Evolutionary conservation across 2,113 vertebrate species (phyloP).

Genomic region (Trinectes maculatus): DNA sequence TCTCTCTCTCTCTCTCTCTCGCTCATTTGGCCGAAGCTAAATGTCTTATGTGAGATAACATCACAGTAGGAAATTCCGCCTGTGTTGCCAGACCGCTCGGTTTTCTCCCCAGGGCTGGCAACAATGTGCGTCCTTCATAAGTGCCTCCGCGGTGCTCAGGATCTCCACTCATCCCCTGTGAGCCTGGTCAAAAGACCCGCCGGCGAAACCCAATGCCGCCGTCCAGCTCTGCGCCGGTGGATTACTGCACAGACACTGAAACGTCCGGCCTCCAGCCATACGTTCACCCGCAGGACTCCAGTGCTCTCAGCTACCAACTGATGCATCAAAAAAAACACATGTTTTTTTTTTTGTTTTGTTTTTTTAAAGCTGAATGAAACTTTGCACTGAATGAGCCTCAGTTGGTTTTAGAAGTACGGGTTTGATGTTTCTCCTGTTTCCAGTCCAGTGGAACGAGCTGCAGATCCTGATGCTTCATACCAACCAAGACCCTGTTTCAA

Average conservation of each 20-base stretch:
- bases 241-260: conserved; percentile 46
- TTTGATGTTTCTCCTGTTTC: too few species aligned
- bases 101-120: conserved; percentile 74
- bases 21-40: conserved; percentile 72
- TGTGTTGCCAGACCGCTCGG: conserved; percentile 77
- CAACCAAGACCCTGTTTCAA: too few species aligned
- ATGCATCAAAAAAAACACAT: too few species aligned
- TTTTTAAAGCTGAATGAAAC: too few species aligned
- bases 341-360: too few species aligned
- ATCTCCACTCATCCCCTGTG: conserved; percentile 63
- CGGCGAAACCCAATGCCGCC: conserved; percentile 66
- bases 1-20: conserved; percentile 17
- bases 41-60: conserved; percentile 79
- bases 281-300: not conserved
- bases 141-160: conserved; percentile 55
- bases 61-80: conserved; percentile 79
- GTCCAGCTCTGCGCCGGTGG: conserved; percentile 38
- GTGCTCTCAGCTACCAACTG: too few species aligned
- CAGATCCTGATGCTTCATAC: too few species aligned
- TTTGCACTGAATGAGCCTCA: too few species aligned
- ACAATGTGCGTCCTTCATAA: conserved; percentile 80
- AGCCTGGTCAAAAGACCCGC: conserved; percentile 61
- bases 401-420: too few species aligned
- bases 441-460: too few species aligned
- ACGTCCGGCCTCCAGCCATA: not conserved